Base-by-base conservation (phyloP, 2,797 vertebrate genomes). In the Anguilla megastoma region DNA sequence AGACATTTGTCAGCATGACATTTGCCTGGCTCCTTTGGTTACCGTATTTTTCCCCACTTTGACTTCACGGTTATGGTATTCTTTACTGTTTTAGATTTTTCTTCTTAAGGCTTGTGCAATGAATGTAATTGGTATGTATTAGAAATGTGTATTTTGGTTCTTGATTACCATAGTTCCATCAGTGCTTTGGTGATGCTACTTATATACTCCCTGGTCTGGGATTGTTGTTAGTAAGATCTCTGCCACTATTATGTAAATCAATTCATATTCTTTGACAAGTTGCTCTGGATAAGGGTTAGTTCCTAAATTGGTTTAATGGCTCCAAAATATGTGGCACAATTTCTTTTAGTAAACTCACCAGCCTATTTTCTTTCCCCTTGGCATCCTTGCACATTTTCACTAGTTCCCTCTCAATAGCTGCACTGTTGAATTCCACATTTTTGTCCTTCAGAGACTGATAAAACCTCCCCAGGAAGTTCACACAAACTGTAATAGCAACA, bases 321-420 rank as follows among this genome's bases (percentile, higher is more conserved):
- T 8, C 10, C 45, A n/a, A 86, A 10, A 30, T 30, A 0, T 50
- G 33, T 14, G 30, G 16, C 14, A 74, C 12, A 56, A 54, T 24
- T 24, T 24, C 24, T 6, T 58, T 33, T n/a, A 6, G 30, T 50
- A 76, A 89, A 96, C 98, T 97, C 94, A 99, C 98, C 92, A 99
- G 95, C 86, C 98, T 96, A 90, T 99, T 99, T 89, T 99, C 98
- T 95, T 99, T 99, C 90, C 98, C 97, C 94, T 97, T 98, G 69
- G 97, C 96, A 3, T 98, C 97, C 86, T 94, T 96, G 95, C 98
- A 99, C 90, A 91, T 93, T 90, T 96, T 97, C 0, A 94, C 9
- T 14, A 99, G 92, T 88, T 97, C 97, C 89, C 95, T 96, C 94
- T 99, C 98, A 82, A 99, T 95, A 90, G 94, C 94, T 1, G 92